phyloP scores from a whole-genome alignment of 2,888 invertebrate species.

The Eupithecia insigniata region DNA sequence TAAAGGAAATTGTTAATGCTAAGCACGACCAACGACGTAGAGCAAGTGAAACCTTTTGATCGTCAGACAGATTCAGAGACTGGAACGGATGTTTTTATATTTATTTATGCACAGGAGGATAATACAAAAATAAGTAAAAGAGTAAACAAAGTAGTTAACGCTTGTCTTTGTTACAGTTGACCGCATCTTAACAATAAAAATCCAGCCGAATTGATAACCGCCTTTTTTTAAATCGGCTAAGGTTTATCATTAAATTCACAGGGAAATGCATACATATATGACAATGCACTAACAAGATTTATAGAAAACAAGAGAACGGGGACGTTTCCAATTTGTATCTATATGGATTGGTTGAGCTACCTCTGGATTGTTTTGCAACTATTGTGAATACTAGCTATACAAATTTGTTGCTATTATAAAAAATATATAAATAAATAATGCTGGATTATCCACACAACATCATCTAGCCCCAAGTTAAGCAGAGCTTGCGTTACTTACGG shows the following conservation, averaged over 20 bases:
- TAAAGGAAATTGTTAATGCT: background rate
- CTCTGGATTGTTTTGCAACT: background rate
- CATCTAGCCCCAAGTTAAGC: too few relatives aligned
- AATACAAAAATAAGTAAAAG: background rate
- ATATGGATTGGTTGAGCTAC: background rate
- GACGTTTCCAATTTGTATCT: background rate
- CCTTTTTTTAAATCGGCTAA: background rate
- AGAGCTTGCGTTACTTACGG: too few relatives aligned
- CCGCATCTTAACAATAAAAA: background rate
- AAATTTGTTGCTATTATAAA: too few relatives aligned
- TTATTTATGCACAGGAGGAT: background rate
- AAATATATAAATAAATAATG: too few relatives aligned
- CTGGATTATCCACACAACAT: too few relatives aligned
- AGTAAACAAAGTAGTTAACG: background rate
- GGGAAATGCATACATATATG: too few relatives aligned
- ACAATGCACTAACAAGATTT: too few relatives aligned
- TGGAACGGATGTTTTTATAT: background rate
- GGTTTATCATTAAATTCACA: background rate
- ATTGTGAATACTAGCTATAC: background rate
- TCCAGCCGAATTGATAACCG: background rate
- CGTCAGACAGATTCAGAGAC: background rate
- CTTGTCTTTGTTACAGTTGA: background rate
- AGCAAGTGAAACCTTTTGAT: slow-evolving; percentile 10
- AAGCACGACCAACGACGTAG: background rate
- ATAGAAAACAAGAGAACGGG: background rate